These are phyloP conservation scores for Clusia tigrina DNA, from an alignment of 2,888 invertebrate species.

Conservation along the genomic window DNA sequence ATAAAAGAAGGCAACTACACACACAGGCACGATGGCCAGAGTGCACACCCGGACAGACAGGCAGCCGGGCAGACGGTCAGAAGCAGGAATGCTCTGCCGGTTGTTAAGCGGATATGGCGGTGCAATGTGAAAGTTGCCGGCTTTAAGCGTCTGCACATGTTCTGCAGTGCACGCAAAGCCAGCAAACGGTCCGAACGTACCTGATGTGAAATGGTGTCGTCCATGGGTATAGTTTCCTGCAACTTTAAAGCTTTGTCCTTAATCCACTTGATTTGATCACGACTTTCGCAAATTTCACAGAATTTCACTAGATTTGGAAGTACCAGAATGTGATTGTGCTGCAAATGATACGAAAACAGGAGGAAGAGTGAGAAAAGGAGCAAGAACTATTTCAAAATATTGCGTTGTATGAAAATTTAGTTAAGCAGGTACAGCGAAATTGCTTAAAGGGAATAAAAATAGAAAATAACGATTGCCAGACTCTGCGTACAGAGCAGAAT, in stretches of 20 bases:
- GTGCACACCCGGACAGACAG: conserved; percentile 17
- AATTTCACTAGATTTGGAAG: conserved; percentile 75
- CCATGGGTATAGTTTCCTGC: conserved; percentile 72
- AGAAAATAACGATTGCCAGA: too few relatives aligned
- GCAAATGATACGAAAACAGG: conserved; percentile 23
- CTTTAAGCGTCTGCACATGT: not conserved
- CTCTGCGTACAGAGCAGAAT: too few relatives aligned
- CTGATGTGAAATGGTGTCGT: conserved; percentile 81
- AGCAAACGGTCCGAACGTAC: conserved; percentile 39
- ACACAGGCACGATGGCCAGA: not conserved
- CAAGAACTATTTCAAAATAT: conserved; percentile 19
- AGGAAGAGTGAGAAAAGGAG: conserved; percentile 18
- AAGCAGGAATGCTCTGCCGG: not conserved
- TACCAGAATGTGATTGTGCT: conserved; percentile 67
- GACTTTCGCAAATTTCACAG: conserved; percentile 80
- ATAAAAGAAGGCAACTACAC: conserved; percentile 4
- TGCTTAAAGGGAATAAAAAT: too few relatives aligned
- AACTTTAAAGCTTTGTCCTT: conserved; percentile 74
- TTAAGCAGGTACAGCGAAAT: not conserved
- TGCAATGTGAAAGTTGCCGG: not conserved
- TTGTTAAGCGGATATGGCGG: not conserved
- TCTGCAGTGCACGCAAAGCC: not conserved
- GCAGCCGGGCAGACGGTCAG: not conserved
- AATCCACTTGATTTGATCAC: conserved; percentile 82
- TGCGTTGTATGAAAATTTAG: not conserved